Evolutionary conservation across 2,888 invertebrate genomes (phyloP).

Genomic region (Perithous albicinctus): DNA sequence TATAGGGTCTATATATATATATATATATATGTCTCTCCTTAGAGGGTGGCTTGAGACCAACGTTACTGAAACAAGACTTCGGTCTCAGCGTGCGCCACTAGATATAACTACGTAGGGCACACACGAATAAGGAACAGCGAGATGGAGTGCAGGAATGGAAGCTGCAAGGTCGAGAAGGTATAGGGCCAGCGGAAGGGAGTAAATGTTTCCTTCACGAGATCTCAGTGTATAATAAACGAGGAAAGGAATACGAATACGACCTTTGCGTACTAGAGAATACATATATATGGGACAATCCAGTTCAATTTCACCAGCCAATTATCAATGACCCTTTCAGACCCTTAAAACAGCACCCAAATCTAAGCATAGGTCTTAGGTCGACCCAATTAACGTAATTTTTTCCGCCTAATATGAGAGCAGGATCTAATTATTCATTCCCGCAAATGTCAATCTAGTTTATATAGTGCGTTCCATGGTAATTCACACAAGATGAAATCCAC

Average conservation of each 20-base stretch:
- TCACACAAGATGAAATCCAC: no score
- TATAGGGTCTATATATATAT: neutral
- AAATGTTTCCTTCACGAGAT: constrained; percentile 6
- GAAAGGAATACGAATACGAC: neutral
- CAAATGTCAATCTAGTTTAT: no score
- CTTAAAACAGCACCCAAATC: no score
- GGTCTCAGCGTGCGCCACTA: neutral
- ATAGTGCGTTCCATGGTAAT: no score
- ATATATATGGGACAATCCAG: neutral
- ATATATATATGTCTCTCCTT: no score
- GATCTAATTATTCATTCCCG: no score
- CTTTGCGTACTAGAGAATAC: no score
- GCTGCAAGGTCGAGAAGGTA: constrained; percentile 23
- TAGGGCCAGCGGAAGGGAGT: neutral
- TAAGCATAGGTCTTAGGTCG: no score
- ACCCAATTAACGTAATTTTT: no score
- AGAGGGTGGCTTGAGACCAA: neutral
- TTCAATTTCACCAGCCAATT: no score
- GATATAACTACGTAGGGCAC: neutral
- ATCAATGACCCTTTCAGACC: no score
- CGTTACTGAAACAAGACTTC: constrained; percentile 18
- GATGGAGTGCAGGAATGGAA: constrained; percentile 15
- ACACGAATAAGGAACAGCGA: neutral
- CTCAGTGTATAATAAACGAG: constrained; percentile 16
- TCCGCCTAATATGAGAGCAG: no score